Percentiles rank a stretch among this genome's conserved stretches.
phyloP scores from a whole-genome alignment of 2,888 invertebrate genomes.

The Hololepta plana region DNA sequence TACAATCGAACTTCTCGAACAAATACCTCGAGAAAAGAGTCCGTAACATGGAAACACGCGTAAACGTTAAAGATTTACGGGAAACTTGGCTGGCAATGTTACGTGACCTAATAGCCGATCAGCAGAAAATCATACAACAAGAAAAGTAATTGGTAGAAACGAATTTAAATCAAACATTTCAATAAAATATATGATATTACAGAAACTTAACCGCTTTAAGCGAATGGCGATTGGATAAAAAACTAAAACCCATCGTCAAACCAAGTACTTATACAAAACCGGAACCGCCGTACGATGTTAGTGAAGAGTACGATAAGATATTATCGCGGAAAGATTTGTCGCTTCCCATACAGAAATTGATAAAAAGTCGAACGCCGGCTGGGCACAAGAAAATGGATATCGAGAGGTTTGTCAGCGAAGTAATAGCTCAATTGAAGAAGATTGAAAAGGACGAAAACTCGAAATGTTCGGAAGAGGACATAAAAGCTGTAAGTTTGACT shows the following conservation, averaged over 20 bases:
- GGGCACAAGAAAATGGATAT: slow-evolving; percentile 25
- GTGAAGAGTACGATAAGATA: slow-evolving; percentile 33
- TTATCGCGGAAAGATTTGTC: slow-evolving; percentile 26
- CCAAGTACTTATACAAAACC: slow-evolving; percentile 9
- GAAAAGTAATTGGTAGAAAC: slow-evolving; percentile 32
- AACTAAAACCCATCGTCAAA: slow-evolving; percentile 11
- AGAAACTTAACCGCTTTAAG: slow-evolving; percentile 1
- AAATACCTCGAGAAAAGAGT: slow-evolving; percentile 9
- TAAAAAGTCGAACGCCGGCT: slow-evolving; percentile 23
- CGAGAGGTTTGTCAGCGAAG: slow-evolving; percentile 22
- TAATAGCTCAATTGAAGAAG: slow-evolving; percentile 22
- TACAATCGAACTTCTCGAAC: slow-evolving; percentile 30
- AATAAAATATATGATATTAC: slow-evolving; percentile 2
- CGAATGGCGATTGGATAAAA: slow-evolving; percentile 9
- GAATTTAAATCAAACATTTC: slow-evolving; percentile 1
- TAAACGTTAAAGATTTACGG: slow-evolving; percentile 27
- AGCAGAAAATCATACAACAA: slow-evolving; percentile 38
- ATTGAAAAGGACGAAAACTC: slow-evolving; percentile 7
- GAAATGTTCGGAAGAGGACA: slow-evolving; percentile 32
- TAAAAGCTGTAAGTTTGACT: slow-evolving; percentile 32
- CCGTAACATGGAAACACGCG: slow-evolving; percentile 18
- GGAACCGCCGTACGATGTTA: slow-evolving; percentile 34
- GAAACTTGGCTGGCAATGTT: slow-evolving; percentile 36
- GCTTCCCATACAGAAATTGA: slow-evolving; percentile 15
- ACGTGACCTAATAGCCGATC: slow-evolving; percentile 32